phyloP scores from a whole-genome alignment of 2,888 invertebrate species.

The Orchestes rusci region DNA sequence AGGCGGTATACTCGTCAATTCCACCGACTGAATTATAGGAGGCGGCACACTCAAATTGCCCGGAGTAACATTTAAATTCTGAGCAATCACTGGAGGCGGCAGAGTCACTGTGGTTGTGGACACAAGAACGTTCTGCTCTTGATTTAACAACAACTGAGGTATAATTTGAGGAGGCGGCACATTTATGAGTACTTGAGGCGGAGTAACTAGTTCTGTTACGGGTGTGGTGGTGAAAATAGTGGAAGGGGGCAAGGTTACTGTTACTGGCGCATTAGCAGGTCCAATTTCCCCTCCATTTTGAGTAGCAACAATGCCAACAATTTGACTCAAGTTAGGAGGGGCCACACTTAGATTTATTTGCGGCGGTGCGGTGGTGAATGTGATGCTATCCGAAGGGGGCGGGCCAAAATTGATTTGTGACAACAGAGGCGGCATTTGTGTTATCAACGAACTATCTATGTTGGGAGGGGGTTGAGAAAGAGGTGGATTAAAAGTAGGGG shows the following conservation, averaged over 20 bases:
- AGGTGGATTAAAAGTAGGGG: no score
- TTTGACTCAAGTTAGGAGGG: neutral
- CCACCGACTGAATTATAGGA: conserved; percentile 38
- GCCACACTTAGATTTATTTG: no score
- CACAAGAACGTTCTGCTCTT: conserved; percentile 30
- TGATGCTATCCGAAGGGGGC: no score
- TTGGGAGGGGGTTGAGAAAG: no score
- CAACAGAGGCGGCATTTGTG: no score
- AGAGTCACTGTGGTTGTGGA: conserved; percentile 36
- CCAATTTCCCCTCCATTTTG: conserved; percentile 7
- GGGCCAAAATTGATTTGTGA: no score
- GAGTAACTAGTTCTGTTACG: conserved; percentile 30
- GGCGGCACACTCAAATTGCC: conserved; percentile 21
- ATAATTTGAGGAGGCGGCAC: conserved; percentile 42
- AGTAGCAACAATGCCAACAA: no score
- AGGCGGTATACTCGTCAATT: conserved; percentile 42
- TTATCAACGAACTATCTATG: no score
- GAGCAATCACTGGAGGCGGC: conserved; percentile 33
- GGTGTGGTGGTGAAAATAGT: conserved; percentile 19
- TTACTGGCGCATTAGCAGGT: conserved; percentile 8
- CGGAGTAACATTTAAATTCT: conserved; percentile 14
- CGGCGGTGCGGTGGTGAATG: no score
- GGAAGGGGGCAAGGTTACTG: conserved; percentile 17
- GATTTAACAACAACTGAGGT: conserved; percentile 27
- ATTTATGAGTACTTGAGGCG: conserved; percentile 37